Evolutionary conservation across 2,113 vertebrate species (phyloP).

Genomic region (Empidonax alnorum): DNA sequence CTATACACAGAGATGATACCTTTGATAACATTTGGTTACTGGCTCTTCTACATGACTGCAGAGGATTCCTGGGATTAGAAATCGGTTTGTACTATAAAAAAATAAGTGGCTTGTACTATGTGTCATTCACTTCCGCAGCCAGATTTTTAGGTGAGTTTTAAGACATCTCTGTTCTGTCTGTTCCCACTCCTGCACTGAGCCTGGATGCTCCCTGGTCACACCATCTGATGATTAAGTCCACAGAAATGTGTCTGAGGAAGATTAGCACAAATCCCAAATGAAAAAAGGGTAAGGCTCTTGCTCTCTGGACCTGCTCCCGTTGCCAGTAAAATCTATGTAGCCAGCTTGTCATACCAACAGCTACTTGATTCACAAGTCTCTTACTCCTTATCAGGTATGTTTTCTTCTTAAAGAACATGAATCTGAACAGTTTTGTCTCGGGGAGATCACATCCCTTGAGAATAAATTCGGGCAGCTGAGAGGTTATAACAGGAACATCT

Average conservation of each 20-base stretch:
- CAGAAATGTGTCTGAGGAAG: background rate
- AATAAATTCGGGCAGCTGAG: background rate
- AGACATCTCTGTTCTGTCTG: background rate
- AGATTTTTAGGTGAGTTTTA: background rate
- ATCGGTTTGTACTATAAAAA: background rate
- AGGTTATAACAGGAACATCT: background rate
- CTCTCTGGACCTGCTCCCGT: background rate
- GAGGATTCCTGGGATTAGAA: background rate
- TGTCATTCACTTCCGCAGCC: background rate
- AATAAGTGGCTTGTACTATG: background rate
- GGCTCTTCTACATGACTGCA: background rate
- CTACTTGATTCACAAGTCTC: background rate
- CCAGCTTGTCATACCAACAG: background rate
- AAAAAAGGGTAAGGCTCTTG: background rate
- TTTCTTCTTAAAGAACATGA: background rate
- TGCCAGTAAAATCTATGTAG: background rate
- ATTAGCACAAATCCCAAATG: constrained; percentile 16
- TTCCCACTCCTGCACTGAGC: background rate
- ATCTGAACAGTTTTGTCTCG: background rate
- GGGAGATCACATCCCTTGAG: background rate
- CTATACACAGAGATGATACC: background rate
- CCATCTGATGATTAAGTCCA: background rate
- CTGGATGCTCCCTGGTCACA: background rate
- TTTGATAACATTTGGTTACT: background rate
- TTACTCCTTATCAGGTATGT: background rate